Conservation (phyloP, 2,888 invertebrate species). For the Sclerodermus sp. region DNA sequence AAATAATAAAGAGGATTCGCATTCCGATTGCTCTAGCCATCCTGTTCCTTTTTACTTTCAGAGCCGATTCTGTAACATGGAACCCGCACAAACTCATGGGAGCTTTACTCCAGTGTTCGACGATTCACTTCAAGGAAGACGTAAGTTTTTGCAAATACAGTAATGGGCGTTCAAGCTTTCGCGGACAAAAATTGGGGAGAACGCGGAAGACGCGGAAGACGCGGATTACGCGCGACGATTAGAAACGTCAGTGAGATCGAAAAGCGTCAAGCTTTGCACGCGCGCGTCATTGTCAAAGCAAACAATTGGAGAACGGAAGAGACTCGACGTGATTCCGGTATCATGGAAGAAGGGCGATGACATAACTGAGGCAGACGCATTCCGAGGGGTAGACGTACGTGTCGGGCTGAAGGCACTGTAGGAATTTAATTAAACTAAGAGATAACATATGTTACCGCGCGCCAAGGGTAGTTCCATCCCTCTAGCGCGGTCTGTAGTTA, state of each 20-base stretch:
- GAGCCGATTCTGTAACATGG: constrained; percentile 94
- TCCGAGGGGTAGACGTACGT: constrained; percentile 40
- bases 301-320: neutral
- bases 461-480: constrained; percentile 29
- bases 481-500: constrained; percentile 42
- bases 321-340: constrained; percentile 1
- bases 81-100: constrained; percentile 99
- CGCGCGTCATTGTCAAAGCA: neutral
- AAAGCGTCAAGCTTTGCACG: neutral
- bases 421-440: constrained; percentile 69
- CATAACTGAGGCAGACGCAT: constrained; percentile 32
- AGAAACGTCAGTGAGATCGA: too few relatives aligned
- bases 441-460: constrained; percentile 57
- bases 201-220: too few relatives aligned
- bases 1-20: neutral
- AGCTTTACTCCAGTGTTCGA: constrained; percentile 93
- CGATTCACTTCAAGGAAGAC: constrained; percentile 94
- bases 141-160: constrained; percentile 68
- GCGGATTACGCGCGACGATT: too few relatives aligned
- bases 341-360: constrained; percentile 21
- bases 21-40: neutral
- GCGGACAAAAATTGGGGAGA: too few relatives aligned
- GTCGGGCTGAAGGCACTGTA: constrained; percentile 43
- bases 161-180: neutral
- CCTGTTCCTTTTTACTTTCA: too few relatives aligned